phyloP scores from a whole-genome alignment of 2,888 invertebrate species.

The Erebia palarica region DNA sequence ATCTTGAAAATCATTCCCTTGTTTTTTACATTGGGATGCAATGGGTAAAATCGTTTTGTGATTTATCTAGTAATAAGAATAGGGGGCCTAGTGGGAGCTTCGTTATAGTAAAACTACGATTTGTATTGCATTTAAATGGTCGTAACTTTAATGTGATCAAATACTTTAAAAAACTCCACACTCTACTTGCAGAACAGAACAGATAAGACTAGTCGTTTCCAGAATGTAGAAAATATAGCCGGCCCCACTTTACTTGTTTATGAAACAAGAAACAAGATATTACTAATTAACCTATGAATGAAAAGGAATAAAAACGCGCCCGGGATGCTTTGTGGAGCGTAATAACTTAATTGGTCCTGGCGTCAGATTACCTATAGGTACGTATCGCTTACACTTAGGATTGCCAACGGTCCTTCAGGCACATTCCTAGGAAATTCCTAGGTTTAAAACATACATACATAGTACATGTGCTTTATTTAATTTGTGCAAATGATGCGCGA shows the following conservation, averaged over 20 bases:
- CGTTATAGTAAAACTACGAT: too few relatives aligned
- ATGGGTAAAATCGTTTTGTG: too few relatives aligned
- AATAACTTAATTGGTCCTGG: slow-evolving; percentile 18
- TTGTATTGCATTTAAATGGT: too few relatives aligned
- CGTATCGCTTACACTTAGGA: slow-evolving; percentile 10
- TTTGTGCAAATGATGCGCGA: neutral
- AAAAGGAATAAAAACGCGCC: slow-evolving; percentile 31
- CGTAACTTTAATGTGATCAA: too few relatives aligned
- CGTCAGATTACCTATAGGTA: slow-evolving; percentile 7
- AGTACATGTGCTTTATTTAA: neutral
- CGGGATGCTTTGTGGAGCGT: slow-evolving; percentile 24
- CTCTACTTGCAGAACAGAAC: too few relatives aligned
- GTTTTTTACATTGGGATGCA: neutral
- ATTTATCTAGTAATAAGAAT: too few relatives aligned
- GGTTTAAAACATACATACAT: neutral
- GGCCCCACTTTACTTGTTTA: slow-evolving; percentile 36
- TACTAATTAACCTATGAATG: slow-evolving; percentile 43
- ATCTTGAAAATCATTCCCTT: too few relatives aligned
- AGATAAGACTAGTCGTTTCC: slow-evolving; percentile 34
- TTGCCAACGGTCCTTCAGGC: neutral
- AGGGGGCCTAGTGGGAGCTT: too few relatives aligned
- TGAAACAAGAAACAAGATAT: slow-evolving; percentile 41
- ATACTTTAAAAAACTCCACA: too few relatives aligned
- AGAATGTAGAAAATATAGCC: slow-evolving; percentile 42
- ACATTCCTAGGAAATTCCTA: neutral